Conservation (phyloP, 2,888 invertebrate genomes). For the Erebia palarica region DNA sequence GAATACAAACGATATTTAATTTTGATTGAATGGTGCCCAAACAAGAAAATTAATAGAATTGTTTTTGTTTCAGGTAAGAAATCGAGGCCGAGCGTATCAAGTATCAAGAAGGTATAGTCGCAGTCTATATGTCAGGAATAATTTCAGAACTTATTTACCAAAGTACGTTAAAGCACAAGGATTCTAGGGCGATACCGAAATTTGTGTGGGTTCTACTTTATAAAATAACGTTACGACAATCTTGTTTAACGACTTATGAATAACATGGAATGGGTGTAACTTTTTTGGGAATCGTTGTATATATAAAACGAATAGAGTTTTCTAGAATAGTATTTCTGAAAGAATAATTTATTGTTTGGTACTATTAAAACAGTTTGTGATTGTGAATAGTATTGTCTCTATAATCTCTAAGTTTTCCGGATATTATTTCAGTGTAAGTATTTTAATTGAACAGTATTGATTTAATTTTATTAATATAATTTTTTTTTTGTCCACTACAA, state of each 20-base stretch:
- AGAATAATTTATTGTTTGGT: too few species aligned
- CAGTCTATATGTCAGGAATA: not conserved
- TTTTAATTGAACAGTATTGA: too few species aligned
- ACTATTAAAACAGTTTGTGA: too few species aligned
- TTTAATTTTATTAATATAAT: too few species aligned
- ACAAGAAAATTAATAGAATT: slow-evolving; percentile 27
- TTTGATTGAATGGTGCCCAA: not conserved
- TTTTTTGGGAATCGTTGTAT: not conserved
- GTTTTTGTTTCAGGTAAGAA: slow-evolving; percentile 64
- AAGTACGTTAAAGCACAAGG: not conserved
- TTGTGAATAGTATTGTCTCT: too few species aligned
- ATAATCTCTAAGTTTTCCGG: too few species aligned
- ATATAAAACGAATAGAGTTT: too few species aligned
- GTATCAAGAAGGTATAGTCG: slow-evolving; percentile 1
- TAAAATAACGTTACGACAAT: not conserved
- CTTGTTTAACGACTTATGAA: not conserved
- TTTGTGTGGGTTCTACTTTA: not conserved
- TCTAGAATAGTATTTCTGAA: too few species aligned
- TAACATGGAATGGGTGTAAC: not conserved
- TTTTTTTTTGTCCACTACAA: too few species aligned
- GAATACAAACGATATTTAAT: not conserved
- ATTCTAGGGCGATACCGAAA: not conserved
- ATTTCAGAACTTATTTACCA: not conserved
- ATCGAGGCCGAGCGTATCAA: slow-evolving; percentile 6
- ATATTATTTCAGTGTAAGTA: too few species aligned